These are phyloP conservation scores for Allacma fusca DNA, from an alignment of 2,888 invertebrate genomes.

Conservation along the genomic window DNA sequence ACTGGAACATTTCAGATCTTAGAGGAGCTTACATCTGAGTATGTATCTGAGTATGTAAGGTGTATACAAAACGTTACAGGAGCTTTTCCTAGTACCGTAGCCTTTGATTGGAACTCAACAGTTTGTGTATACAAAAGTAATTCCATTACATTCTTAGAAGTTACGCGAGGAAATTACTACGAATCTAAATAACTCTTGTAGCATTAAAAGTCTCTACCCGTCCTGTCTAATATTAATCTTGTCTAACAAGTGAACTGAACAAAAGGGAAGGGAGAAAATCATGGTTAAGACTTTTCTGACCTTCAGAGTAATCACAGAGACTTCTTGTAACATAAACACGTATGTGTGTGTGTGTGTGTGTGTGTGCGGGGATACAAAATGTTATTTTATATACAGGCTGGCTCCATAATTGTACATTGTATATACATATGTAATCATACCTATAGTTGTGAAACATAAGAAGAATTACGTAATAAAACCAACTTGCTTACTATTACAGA, in stretches of 20 bases:
- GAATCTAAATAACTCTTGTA: neutral
- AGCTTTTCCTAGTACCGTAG: too few species aligned
- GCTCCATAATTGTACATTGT: too few species aligned
- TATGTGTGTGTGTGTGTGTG: neutral
- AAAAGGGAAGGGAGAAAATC: conserved; percentile 1
- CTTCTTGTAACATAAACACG: neutral
- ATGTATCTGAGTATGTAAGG: too few species aligned
- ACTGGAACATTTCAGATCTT: neutral
- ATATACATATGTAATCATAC: too few species aligned
- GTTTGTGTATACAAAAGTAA: neutral
- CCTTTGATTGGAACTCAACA: too few species aligned
- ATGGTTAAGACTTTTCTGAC: conserved; percentile 26
- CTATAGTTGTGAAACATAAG: too few species aligned
- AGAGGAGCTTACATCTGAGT: too few species aligned
- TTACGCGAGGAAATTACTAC: neutral
- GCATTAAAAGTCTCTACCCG: conserved; percentile 4
- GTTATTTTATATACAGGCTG: too few species aligned
- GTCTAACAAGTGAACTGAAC: conserved; percentile 25
- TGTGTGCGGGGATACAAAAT: neutral
- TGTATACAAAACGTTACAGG: too few species aligned
- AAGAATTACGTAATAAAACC: too few species aligned
- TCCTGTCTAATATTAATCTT: conserved; percentile 22
- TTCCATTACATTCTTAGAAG: neutral
- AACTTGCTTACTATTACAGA: too few species aligned
- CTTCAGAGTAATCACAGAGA: conserved; percentile 36